Conservation (phyloP, 1,140 invertebrate species). For the Bombus superbus region DNA sequence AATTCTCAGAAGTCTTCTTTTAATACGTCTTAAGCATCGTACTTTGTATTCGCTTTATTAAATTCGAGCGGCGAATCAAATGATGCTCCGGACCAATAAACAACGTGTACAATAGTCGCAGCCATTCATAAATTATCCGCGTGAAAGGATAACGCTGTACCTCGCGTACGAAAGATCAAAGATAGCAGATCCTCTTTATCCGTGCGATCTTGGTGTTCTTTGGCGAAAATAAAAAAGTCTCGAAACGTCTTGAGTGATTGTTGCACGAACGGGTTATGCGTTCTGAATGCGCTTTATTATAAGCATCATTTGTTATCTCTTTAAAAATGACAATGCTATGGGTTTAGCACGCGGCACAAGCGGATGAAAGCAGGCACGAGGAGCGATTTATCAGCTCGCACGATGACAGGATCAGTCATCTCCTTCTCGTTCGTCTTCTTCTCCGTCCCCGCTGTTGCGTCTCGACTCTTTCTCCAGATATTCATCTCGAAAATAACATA, state of each 20-base stretch:
- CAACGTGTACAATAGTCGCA: neutral
- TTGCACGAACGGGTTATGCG: conserved; percentile 48
- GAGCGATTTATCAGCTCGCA: conserved; percentile 69
- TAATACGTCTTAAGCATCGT: neutral
- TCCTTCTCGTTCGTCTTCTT: conserved; percentile 22
- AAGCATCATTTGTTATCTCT: conserved; percentile 76
- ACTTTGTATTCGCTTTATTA: neutral
- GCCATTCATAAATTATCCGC: conserved; percentile 17
- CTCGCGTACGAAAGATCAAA: neutral
- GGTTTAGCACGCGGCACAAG: conserved; percentile 24
- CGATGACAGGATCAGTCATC: conserved; percentile 63
- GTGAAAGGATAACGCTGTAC: neutral
- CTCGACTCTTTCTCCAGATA: conserved; percentile 6
- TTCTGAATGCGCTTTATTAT: conserved; percentile 73
- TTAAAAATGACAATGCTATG: conserved; percentile 73
- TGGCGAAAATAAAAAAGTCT: conserved; percentile 31
- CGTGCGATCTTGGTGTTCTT: neutral
- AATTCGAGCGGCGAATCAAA: neutral
- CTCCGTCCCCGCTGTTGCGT: neutral
- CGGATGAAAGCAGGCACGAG: conserved; percentile 27
- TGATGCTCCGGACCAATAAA: neutral
- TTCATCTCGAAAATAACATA: conserved; percentile 13
- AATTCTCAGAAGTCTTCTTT: neutral
- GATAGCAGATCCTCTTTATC: conserved; percentile 29
- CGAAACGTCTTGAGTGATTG: conserved; percentile 35